A percentile compares a stretch with the other conserved stretches of the same genome.
Evolutionary conservation across 1,140 invertebrate genomes (phyloP).

Genomic region (Euglossa dilemma): DNA sequence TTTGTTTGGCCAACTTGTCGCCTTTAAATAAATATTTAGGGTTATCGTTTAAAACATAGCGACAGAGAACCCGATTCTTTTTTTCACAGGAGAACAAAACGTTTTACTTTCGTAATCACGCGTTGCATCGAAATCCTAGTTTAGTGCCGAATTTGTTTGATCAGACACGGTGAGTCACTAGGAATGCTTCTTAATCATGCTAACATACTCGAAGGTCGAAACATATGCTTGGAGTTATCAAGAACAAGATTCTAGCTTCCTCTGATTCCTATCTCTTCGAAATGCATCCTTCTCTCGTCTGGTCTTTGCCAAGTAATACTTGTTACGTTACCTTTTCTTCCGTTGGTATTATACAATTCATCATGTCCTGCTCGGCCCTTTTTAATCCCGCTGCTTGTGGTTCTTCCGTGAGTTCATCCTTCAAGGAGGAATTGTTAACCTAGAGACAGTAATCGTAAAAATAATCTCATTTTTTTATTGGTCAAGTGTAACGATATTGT

Average conservation of each 20-base stretch:
- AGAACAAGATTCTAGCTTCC: neutral
- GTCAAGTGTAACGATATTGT: too few species aligned
- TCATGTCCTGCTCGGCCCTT: constrained; percentile 80
- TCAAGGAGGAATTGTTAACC: constrained; percentile 60
- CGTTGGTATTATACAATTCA: constrained; percentile 80
- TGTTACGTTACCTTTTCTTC: constrained; percentile 78
- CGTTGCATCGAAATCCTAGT: neutral
- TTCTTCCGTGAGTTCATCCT: constrained; percentile 75
- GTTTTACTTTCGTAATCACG: neutral
- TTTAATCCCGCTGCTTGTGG: constrained; percentile 76
- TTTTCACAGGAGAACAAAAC: neutral
- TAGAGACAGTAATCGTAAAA: constrained; percentile 9
- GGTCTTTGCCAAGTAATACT: neutral
- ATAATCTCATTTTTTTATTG: neutral
- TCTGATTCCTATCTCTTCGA: too few species aligned
- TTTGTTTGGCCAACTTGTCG: neutral
- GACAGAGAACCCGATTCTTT: neutral
- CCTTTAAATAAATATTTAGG: neutral
- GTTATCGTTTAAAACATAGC: neutral
- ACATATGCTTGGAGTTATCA: neutral
- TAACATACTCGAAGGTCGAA: neutral
- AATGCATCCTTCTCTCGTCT: neutral
- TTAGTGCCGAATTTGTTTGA: neutral
- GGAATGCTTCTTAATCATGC: neutral
- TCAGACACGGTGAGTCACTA: neutral